Conservation (phyloP, 2,888 invertebrate species). For the Tachina lurida region DNA sequence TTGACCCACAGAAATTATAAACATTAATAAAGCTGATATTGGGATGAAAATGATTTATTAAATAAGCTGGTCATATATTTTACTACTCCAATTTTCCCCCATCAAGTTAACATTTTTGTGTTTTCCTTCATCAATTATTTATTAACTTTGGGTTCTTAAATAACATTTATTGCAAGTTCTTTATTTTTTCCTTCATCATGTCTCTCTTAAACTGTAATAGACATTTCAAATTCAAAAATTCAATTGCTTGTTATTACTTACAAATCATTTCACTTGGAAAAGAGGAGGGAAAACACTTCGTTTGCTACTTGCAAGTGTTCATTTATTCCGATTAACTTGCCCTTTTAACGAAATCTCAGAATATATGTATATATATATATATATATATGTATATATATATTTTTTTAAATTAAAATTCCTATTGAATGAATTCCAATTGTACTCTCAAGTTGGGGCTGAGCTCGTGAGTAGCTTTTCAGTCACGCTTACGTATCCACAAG, state of each 20-base stretch:
- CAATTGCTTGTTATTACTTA: slow-evolving; percentile 56
- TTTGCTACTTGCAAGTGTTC: neutral
- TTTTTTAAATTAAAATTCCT: slow-evolving; percentile 28
- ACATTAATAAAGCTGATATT: neutral
- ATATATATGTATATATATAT: too few relatives aligned
- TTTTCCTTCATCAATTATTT: neutral
- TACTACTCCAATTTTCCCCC: neutral
- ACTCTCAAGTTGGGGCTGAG: neutral
- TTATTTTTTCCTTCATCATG: neutral
- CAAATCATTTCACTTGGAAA: slow-evolving; percentile 59
- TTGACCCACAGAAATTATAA: neutral
- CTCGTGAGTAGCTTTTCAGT: neutral
- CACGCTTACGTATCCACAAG: neutral
- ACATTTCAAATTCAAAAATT: slow-evolving; percentile 54
- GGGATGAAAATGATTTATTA: neutral
- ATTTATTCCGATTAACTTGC: slow-evolving; percentile 22
- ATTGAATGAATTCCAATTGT: neutral
- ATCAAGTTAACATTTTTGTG: neutral
- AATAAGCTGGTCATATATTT: neutral
- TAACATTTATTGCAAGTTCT: slow-evolving; percentile 18
- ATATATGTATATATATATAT: too few relatives aligned
- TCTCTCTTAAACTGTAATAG: slow-evolving; percentile 10
- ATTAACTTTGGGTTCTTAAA: neutral
- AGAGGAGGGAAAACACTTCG: neutral
- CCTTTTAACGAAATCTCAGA: slow-evolving; percentile 16